Conservation (phyloP, 2,888 invertebrate genomes). For the Meteorus colon region DNA sequence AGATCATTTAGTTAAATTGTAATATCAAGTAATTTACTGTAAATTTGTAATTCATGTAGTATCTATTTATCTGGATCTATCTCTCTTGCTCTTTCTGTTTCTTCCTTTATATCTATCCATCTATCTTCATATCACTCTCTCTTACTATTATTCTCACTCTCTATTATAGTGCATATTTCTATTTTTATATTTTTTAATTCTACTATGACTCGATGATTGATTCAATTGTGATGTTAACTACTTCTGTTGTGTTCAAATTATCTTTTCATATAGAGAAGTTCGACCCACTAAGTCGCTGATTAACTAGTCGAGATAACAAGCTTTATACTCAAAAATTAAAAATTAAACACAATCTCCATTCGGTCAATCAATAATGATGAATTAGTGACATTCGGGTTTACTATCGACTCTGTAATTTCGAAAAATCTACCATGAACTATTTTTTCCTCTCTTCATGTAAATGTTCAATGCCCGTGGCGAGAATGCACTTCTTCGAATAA, state of each 20-base stretch:
- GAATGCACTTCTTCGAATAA: background rate
- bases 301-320: background rate
- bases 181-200: conserved; percentile 1
- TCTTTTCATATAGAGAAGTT: background rate
- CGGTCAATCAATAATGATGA: background rate
- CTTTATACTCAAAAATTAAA: background rate
- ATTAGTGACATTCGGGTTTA: background rate
- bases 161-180: background rate
- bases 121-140: background rate
- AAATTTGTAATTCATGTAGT: background rate
- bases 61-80: background rate
- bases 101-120: background rate
- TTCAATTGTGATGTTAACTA: background rate
- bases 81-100: background rate
- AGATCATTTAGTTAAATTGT: background rate
- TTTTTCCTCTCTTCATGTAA: background rate
- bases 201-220: background rate
- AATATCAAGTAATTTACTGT: background rate
- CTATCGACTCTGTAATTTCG: background rate
- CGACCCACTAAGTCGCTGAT: background rate
- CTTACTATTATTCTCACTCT: background rate
- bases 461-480: background rate
- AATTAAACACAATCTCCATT: background rate
- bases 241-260: background rate
- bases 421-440: background rate